Conservation (phyloP, 2,113 vertebrate species). For the Phrynosoma platyrhinos region DNA sequence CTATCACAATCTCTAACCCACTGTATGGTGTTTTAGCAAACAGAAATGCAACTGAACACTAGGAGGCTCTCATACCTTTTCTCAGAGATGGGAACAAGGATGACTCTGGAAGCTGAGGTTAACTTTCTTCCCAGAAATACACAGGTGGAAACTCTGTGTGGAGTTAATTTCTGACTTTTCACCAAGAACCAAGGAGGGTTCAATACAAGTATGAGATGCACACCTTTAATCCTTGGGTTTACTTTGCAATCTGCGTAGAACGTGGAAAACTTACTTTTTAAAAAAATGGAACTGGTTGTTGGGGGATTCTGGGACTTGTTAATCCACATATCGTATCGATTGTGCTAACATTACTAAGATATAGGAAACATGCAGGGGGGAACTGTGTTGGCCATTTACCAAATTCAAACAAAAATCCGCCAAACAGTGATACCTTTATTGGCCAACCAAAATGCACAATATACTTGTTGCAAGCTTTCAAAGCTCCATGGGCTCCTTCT, state of each 20-base stretch:
- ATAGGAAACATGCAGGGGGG: no score
- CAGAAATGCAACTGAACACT: conserved; percentile 41
- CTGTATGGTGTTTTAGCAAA: not conserved
- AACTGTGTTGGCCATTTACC: no score
- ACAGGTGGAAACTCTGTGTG: not conserved
- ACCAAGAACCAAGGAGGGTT: not conserved
- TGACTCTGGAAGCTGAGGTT: conserved; percentile 20
- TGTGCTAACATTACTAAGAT: not conserved
- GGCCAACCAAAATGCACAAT: no score
- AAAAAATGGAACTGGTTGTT: not conserved
- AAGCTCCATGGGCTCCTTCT: no score
- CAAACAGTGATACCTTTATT: no score
- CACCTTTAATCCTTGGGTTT: not conserved
- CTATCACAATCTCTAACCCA: no score
- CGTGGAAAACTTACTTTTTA: no score
- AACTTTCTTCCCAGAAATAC: rapidly evolving
- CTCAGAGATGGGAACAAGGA: conserved; percentile 26
- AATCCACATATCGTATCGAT: not conserved
- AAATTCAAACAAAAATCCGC: no score
- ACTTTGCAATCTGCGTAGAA: not conserved
- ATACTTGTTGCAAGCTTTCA: no score
- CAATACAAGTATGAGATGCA: not conserved
- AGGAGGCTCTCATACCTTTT: conserved; percentile 68
- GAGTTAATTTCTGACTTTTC: not conserved
- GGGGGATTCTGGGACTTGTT: not conserved